These are phyloP conservation scores for Drosophila acutilabella DNA, from an alignment of 2,888 invertebrate species.

Conservation along the genomic window DNA sequence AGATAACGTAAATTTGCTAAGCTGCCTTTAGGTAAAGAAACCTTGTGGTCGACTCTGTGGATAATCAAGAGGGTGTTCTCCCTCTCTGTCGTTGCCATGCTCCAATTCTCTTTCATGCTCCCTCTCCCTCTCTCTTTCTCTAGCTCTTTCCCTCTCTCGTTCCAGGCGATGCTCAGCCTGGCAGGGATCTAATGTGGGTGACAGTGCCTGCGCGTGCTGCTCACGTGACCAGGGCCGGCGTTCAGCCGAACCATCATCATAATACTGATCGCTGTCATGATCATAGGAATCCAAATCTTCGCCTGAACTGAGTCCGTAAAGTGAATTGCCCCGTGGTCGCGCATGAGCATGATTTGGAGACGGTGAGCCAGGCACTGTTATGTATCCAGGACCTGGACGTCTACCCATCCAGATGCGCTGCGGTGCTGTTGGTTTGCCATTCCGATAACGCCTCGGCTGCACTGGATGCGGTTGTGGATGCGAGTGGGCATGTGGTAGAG, in stretches of 20 bases:
- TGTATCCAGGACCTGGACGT: conserved; percentile 2
- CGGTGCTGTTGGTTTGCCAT: neutral
- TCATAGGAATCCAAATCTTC: conserved; percentile 43
- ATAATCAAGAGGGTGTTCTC: conserved; percentile 20
- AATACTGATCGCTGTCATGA: conserved; percentile 47
- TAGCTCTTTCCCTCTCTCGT: conserved; percentile 23
- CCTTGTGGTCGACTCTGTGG: conserved; percentile 15
- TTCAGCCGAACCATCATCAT: conserved; percentile 42
- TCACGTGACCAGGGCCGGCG: conserved; percentile 27
- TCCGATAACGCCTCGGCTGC: conserved; percentile 18
- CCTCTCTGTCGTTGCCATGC: conserved; percentile 3
- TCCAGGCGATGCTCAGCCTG: conserved; percentile 41
- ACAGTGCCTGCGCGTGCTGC: neutral
- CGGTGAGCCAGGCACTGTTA: neutral
- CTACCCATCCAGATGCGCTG: conserved; percentile 35
- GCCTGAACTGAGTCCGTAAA: conserved; percentile 26
- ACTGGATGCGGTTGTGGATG: neutral
- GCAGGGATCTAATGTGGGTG: conserved; percentile 56
- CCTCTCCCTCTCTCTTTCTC: conserved; percentile 9
- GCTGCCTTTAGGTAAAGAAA: conserved; percentile 59
- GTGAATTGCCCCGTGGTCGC: neutral
- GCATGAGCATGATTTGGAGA: neutral
- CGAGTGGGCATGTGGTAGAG: neutral
- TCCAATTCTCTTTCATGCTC: conserved; percentile 4
- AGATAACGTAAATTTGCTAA: conserved; percentile 11